phyloP scores from a whole-genome alignment of 2,888 invertebrate species.

The Phyllotreta striolata region DNA sequence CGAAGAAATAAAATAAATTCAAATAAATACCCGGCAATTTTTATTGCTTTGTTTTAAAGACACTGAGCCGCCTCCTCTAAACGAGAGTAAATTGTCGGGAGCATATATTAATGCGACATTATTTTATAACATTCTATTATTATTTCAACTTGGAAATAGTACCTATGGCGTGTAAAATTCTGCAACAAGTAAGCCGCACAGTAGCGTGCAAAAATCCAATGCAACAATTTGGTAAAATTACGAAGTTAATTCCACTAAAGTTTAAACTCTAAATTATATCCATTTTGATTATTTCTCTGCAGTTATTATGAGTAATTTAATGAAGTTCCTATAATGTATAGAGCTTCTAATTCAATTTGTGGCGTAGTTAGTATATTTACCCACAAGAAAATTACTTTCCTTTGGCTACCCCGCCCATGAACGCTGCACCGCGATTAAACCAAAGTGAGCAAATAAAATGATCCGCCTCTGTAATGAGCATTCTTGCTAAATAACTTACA shows the following conservation, averaged over 20 bases:
- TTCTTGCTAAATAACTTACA: slow-evolving; percentile 46
- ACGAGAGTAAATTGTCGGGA: slow-evolving; percentile 27
- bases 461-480: slow-evolving; percentile 44
- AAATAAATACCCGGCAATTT: slow-evolving; percentile 24
- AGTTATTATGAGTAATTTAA: too few relatives aligned
- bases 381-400: not conserved
- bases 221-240: not conserved
- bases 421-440: slow-evolving; percentile 8
- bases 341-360: not conserved
- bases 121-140: slow-evolving; percentile 34
- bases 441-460: slow-evolving; percentile 39
- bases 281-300: too few relatives aligned
- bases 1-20: slow-evolving; percentile 29
- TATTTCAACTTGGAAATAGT: slow-evolving; percentile 14
- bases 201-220: not conserved
- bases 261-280: too few relatives aligned
- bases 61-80: slow-evolving; percentile 22
- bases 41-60: slow-evolving; percentile 25
- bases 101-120: slow-evolving; percentile 34
- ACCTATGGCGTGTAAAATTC: slow-evolving; percentile 1
- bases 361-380: not conserved
- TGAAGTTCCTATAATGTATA: too few relatives aligned
- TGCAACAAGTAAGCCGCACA: not conserved
- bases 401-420: slow-evolving; percentile 1
- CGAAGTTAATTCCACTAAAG: too few relatives aligned